Evolutionary conservation across 2,888 invertebrate species (phyloP).

Genomic region (Ormyrus thymus): DNA sequence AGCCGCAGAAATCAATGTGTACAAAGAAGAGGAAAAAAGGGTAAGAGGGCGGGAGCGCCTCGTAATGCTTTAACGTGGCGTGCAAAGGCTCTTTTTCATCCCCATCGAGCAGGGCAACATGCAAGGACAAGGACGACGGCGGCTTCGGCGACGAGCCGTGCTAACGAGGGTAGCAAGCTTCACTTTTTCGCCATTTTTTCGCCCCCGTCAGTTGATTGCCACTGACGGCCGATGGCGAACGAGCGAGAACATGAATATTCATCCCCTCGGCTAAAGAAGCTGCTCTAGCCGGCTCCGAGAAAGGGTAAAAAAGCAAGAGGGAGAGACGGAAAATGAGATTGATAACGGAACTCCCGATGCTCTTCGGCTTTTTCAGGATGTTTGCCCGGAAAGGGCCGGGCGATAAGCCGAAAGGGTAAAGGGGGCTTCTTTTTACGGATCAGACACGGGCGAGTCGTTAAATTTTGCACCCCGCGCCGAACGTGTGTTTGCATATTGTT

Average conservation of each 20-base stretch:
- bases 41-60: constrained; percentile 57
- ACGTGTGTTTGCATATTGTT: constrained; percentile 56
- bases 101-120: constrained; percentile 39
- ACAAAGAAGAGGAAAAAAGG: background rate
- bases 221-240: constrained; percentile 72
- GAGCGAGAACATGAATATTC: constrained; percentile 72
- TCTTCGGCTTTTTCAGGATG: constrained; percentile 73
- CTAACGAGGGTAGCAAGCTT: constrained; percentile 55
- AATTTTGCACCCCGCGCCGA: constrained; percentile 41
- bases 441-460: constrained; percentile 39
- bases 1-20: constrained; percentile 4
- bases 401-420: constrained; percentile 54
- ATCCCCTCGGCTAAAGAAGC: constrained; percentile 70
- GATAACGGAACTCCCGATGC: constrained; percentile 71
- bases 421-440: constrained; percentile 34
- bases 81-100: constrained; percentile 48
- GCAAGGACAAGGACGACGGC: constrained; percentile 49
- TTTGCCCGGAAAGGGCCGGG: constrained; percentile 62
- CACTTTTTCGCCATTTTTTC: constrained; percentile 59
- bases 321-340: constrained; percentile 66
- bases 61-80: constrained; percentile 38
- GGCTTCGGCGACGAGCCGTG: constrained; percentile 5
- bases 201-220: constrained; percentile 70
- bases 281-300: constrained; percentile 57
- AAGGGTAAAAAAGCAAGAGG: constrained; percentile 57